Evolutionary conservation across 35 echinoderm and acorn worm genomes (phyloP), one percentile per base, ranked within the genome.

Genomic region (Ophioderma brevispina): DNA sequence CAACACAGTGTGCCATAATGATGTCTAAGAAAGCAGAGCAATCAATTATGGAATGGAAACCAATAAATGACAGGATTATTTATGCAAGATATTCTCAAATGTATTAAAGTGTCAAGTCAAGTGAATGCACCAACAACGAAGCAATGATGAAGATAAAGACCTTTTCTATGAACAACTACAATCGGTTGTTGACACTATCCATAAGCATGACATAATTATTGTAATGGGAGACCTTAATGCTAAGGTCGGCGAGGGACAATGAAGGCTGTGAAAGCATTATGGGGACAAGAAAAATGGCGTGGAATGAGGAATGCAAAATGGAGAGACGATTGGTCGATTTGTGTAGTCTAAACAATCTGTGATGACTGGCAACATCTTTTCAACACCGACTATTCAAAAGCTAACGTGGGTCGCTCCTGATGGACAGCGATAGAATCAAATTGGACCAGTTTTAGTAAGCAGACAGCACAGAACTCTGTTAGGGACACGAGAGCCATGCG

Each of bases 201-300:
- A 82, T 76, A 28, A 21, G 64, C 79, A 75, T 38, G 89, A 64
- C 64, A 38, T 90, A 30, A 13, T 19, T 4, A 25, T 90, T 31
- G 59, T 84, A 13, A 84, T 90, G 80, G 89, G 89, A 37, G 89
- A 90, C 43, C 37, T 90, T 1, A 90, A 90, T 90, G 89, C 89
- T n/a, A 90, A 90, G 37, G 89, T 90, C 76, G 43, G 79, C 4
- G 36, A 75, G 35, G 52, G n/a, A 84, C 35, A 84, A 84, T 17
- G 28, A 31, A 13, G 81, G 79, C 23, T 64, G 34, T 70, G 80
- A 84, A 31, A 90, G 37, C 25, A 80, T 80, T 33, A 90, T 90
- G 50, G 80, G 89, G 33, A n/a, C n/a, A n/a, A n/a, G n/a, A 84
- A 40, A 56, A 33, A 84, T 37, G 89, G 63, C 0, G 39, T 38